These are phyloP conservation scores for Acyrthosiphon pisum DNA, from an alignment of 1,140 invertebrate genomes.

Conservation along the genomic window DNA sequence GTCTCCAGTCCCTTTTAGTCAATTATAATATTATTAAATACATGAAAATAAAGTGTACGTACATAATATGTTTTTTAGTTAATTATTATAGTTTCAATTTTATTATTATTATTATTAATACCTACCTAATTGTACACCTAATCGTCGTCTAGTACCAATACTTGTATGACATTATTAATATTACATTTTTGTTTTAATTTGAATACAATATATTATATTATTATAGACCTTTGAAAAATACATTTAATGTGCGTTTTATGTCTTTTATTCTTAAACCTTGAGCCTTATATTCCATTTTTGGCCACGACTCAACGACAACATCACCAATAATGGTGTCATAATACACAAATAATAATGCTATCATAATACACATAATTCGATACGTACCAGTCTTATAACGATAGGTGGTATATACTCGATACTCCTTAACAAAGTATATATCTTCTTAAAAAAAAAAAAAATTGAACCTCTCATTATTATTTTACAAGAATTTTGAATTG, in stretches of 20 bases:
- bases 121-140: constrained; percentile 41
- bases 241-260: not conserved
- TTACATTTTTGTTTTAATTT: constrained; percentile 28
- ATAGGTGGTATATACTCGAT: too few relatives aligned
- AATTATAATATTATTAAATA: constrained; percentile 45
- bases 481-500: not conserved
- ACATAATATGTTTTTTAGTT: constrained; percentile 23
- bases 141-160: constrained; percentile 10
- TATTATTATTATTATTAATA: constrained; percentile 33
- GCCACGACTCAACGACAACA: not conserved
- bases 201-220: constrained; percentile 17
- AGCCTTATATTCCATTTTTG: not conserved
- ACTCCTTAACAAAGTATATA: not conserved
- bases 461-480: too few relatives aligned
- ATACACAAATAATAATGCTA: not conserved
- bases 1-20: constrained; percentile 44
- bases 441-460: too few relatives aligned
- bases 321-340: not conserved
- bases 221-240: constrained; percentile 4
- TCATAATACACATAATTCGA: not conserved
- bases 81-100: not conserved
- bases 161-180: constrained; percentile 18
- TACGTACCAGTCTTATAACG: not conserved
- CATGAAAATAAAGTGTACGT: not conserved
- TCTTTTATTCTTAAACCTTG: not conserved